Percentiles rank a stretch among this genome's conserved stretches.
Conservation (phyloP, 2,797 vertebrate species). For the Typhlichthys subterraneus region DNA sequence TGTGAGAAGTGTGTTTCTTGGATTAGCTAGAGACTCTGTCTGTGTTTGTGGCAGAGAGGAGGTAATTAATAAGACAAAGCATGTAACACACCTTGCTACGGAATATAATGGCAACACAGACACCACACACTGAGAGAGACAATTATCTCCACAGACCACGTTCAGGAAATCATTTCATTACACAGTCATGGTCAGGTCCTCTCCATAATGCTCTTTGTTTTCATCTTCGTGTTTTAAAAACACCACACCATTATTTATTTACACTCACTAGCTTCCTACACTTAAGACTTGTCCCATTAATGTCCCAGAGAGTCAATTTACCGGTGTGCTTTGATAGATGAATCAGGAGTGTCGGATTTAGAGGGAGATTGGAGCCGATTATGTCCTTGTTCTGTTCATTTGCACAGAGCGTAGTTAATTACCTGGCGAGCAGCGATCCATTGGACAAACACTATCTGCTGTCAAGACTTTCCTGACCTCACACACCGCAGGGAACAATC, state of each 20-base stretch:
- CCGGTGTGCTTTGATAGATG: conserved; percentile 63
- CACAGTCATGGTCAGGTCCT: conserved; percentile 5
- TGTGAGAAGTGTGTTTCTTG: conserved; percentile 60
- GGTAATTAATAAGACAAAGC: conserved; percentile 71
- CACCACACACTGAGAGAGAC: conserved; percentile 24
- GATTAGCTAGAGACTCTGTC: conserved; percentile 61
- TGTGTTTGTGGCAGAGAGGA: conserved; percentile 56
- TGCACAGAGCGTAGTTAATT: conserved; percentile 69
- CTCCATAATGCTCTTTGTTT: conserved; percentile 32
- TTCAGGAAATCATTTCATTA: conserved; percentile 39
- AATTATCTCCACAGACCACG: conserved; percentile 47
- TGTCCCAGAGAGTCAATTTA: conserved; percentile 65
- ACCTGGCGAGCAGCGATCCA: conserved; percentile 69
- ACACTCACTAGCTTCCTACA: conserved; percentile 35
- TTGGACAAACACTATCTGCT: conserved; percentile 68
- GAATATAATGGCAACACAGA: conserved; percentile 47
- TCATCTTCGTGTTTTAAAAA: conserved; percentile 31
- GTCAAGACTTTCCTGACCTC: conserved; percentile 25
- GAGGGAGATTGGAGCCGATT: conserved; percentile 72
- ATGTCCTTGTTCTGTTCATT: conserved; percentile 72
- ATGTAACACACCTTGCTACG: conserved; percentile 54
- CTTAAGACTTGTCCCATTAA: conserved; percentile 66
- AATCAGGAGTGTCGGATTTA: conserved; percentile 59
- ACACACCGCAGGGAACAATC: too few species aligned
- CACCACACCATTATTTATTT: conserved; percentile 23